Conservation (phyloP, 2,888 invertebrate genomes). For the Nebria brevicollis region DNA sequence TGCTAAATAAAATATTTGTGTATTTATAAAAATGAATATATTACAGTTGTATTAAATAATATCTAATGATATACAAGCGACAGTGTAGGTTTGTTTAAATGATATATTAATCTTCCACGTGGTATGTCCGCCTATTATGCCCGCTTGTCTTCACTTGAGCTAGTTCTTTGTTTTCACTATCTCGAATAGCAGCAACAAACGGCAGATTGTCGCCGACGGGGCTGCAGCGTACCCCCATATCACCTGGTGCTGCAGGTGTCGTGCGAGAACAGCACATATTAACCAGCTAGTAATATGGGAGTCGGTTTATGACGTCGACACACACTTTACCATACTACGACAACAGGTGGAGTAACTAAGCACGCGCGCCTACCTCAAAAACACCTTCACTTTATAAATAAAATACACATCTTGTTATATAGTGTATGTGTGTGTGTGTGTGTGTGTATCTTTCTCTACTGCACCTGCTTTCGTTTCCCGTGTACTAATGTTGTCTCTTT, state of each 20-base stretch:
- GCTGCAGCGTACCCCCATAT: background rate
- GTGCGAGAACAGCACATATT: conserved; percentile 4
- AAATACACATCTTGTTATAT: conserved; percentile 19
- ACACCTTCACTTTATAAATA: conserved; percentile 28
- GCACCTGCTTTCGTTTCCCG: conserved; percentile 4
- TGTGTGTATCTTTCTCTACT: background rate
- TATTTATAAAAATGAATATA: background rate
- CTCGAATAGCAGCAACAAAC: background rate
- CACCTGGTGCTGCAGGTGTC: conserved; percentile 21
- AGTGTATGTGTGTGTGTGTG: background rate
- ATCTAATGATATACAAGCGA: background rate
- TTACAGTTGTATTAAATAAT: background rate
- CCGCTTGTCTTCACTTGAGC: background rate
- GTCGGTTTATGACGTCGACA: conserved; percentile 15
- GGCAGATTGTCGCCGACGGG: conserved; percentile 20
- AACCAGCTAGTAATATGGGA: background rate
- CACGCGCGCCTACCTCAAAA: conserved; percentile 25
- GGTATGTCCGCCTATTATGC: background rate
- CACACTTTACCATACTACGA: conserved; percentile 14
- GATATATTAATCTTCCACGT: background rate
- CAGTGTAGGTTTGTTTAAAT: background rate
- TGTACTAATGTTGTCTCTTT: conserved; percentile 17
- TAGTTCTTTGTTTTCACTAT: background rate
- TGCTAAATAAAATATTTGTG: no score
- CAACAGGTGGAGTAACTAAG: conserved; percentile 27